Base-by-base conservation (phyloP, 2,797 vertebrate species). In the Ciconia nigra region DNA sequence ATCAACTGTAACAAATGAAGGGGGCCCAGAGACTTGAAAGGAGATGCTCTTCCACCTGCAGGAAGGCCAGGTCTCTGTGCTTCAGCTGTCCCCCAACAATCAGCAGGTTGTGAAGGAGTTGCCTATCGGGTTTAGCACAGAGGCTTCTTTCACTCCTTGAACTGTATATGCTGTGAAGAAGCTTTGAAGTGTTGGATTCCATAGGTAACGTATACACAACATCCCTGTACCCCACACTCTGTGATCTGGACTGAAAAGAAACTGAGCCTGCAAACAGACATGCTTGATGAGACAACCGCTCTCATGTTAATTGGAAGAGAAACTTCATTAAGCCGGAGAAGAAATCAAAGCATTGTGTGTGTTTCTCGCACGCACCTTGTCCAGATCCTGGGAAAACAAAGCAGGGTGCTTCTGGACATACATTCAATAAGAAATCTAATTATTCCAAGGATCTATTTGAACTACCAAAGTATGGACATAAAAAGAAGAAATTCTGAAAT, bases 41-140 rank as follows among this genome's bases (percentile, higher is more conserved):
- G 61, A 84, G 87, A 70, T 70, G 88, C 79, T 77, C 35, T 51
- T 37, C 58, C 42, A 42, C 65, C 66, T 90, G 93, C 44, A 22
- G 93, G 54, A 92, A 95, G 80, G 76, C 15, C 62, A 35, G 58
- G 62, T 65, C 84, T 74, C 62, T 47, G 89, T 3, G 59, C 87
- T 93, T 90, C 97, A 97, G 94, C 97, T 97, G 97, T 67, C 83
- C 83, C 91, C 66, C 82, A 79, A 96, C 97, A 96, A 93, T 84
- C 11, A n/a, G 52, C 85, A 55, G 82, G 85, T 57, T 96, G 86
- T 90, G 94, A 90, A 65, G 47, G 63, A 83, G 65, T 52, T 46
- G 15, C 0, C 14, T 52, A 59, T 87, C 16, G 3, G 46, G 78
- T 79, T 46, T 18, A 62, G 57, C 21, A 88, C 83, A 94, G 70